Conservation (phyloP, 2,888 invertebrate genomes). For the Tanytarsus gracilentus region DNA sequence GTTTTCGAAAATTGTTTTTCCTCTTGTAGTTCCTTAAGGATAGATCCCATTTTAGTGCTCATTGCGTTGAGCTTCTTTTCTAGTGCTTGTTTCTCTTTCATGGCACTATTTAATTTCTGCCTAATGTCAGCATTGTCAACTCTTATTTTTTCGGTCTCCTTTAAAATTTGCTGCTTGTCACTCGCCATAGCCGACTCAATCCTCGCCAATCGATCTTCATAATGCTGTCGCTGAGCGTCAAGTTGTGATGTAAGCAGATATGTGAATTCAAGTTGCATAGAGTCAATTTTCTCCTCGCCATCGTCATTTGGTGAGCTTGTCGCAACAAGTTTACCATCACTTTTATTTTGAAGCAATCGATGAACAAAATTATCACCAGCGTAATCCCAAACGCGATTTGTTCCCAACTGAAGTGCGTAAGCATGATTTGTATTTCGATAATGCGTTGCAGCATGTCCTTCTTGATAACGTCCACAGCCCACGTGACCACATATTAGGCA, state of each 20-base stretch:
- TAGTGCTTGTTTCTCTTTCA: conserved; percentile 56
- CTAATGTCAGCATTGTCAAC: conserved; percentile 44
- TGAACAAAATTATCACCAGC: conserved; percentile 88
- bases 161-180: conserved; percentile 50
- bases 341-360: conserved; percentile 90
- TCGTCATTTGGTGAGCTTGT: conserved; percentile 54
- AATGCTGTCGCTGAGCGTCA: conserved; percentile 86
- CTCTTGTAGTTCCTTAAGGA: conserved; percentile 65
- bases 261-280: conserved; percentile 92
- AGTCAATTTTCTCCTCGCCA: conserved; percentile 77
- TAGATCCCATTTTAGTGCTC: conserved; percentile 52
- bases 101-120: conserved; percentile 47
- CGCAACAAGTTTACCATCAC: conserved; percentile 90
- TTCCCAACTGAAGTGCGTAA: conserved; percentile 92
- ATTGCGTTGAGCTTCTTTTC: conserved; percentile 63
- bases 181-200: conserved; percentile 44
- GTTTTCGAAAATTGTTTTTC: conserved; percentile 78
- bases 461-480: conserved; percentile 86
- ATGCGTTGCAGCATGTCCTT: conserved; percentile 93
- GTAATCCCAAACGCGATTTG: conserved; percentile 98
- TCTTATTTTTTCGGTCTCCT: conserved; percentile 46
- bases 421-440: conserved; percentile 93
- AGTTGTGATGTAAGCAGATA: conserved; percentile 91
- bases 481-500: conserved; percentile 98
- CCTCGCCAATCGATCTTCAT: conserved; percentile 67